A percentile compares a stretch with the other conserved stretches of the same genome.
Conservation (phyloP, 2,888 invertebrate genomes). For the Scaptomyza tumidula region DNA sequence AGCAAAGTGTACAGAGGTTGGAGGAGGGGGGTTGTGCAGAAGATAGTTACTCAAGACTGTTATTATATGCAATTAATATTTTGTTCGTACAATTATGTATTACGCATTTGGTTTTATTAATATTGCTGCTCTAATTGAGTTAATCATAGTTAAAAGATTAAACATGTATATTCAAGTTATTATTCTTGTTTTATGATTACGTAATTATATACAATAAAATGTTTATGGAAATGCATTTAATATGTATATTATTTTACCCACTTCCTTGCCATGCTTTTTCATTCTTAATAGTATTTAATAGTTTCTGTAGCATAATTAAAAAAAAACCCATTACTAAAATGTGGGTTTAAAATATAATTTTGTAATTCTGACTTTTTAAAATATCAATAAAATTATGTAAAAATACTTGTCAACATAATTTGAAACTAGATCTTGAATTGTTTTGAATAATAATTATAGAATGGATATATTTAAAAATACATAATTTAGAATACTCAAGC, state of each 20-base stretch:
- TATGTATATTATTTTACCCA: too few species aligned
- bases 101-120: not conserved
- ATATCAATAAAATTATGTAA: too few species aligned
- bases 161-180: not conserved
- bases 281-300: too few species aligned
- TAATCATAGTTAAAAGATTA: not conserved
- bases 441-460: too few species aligned
- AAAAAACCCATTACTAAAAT: too few species aligned
- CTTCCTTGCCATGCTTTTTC: too few species aligned
- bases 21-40: not conserved
- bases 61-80: constrained; percentile 23
- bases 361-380: too few species aligned
- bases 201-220: not conserved
- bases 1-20: not conserved
- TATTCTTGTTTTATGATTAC: not conserved
- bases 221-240: not conserved
- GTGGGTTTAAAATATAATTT: too few species aligned
- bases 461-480: too few species aligned
- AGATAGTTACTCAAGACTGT: constrained; percentile 3
- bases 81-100: not conserved
- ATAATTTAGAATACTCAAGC: too few species aligned
- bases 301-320: too few species aligned
- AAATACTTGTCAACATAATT: not conserved
- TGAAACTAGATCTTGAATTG: too few species aligned
- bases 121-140: not conserved